Base-by-base conservation (phyloP, 2,113 vertebrate genomes). In the Urocolius indicus region DNA sequence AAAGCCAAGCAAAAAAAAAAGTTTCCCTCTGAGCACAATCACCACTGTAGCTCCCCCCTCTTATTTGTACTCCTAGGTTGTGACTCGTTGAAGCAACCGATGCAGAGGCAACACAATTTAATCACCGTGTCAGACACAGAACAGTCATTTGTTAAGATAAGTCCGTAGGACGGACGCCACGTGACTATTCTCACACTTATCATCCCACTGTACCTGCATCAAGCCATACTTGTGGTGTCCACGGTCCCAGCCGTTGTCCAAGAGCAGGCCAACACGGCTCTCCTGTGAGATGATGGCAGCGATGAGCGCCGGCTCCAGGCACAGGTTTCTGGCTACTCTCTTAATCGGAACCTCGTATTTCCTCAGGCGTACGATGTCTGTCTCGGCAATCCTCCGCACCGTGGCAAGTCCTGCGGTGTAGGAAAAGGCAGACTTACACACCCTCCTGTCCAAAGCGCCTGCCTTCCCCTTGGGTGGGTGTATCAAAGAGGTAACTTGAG, bases 281-380 rank as follows among this genome's bases (percentile, higher is more conserved):
- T 98, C 98, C 91, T 98, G 97, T 0, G 98, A 98, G 62, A 98
- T 96, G 89, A 98, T 94, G 27, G n/a, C 98, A 22, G 97, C 97
- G 0, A 99, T 98, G 71, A 99, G 95, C 0, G 98, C 97, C 0
- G 98, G 97, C 20, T 98, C 98, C 87, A 98, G 17, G 30, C 98
- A 96, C 36, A 98, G 93, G 16, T 95, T 98, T 32, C 46, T 88
- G 80, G 96, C 98, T 16, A 97, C 97, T 11, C 95, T 95, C 9
- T 13, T 90, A 34, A 98, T 97, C 0, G 97, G 61, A 9, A 81
- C 6, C 59, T 97, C 97, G 0, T 98, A 98, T 62, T 67, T 94
- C 87, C 95, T 96, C 73, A 98, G 96, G 52, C 95, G 83, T 1
- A 89, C 26, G 1, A 97, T 57, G 62, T 98, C 98, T 23, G 82